These are phyloP conservation scores for Heterotilapia buettikoferi DNA, from an alignment of 2,113 vertebrate species.

Conservation along the genomic window DNA sequence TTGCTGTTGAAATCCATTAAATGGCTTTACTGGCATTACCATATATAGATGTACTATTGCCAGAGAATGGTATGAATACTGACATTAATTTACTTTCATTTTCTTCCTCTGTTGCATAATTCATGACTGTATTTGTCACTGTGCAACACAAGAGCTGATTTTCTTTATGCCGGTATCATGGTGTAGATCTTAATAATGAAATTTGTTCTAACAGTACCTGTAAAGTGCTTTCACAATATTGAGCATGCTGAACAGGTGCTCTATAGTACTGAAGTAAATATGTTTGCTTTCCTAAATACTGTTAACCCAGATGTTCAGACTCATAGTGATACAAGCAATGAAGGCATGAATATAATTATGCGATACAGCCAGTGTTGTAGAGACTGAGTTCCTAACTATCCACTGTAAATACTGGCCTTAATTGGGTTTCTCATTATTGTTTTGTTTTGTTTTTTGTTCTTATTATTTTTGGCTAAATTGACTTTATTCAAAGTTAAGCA, in stretches of 20 bases:
- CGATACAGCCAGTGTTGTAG: not conserved
- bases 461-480: not conserved
- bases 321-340: not conserved
- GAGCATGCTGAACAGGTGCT: not conserved
- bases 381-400: not conserved
- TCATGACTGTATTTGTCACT: constrained; percentile 18
- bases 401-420: not conserved
- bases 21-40: not conserved
- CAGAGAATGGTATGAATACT: not conserved
- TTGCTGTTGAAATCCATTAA: not conserved
- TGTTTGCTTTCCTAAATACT: not conserved
- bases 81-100: not conserved
- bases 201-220: not conserved
- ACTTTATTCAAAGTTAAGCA: not conserved
- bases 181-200: constrained; percentile 15
- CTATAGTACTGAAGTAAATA: not conserved
- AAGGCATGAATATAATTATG: not conserved
- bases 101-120: constrained; percentile 37
- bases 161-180: constrained; percentile 1
- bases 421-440: not conserved
- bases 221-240: not conserved
- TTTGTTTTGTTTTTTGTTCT: not conserved
- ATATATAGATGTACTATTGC: not conserved
- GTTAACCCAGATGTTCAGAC: not conserved
- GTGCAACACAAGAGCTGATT: not conserved